phyloP scores from a whole-genome alignment of 2,888 invertebrate species.

The Heliconius charithonia region DNA sequence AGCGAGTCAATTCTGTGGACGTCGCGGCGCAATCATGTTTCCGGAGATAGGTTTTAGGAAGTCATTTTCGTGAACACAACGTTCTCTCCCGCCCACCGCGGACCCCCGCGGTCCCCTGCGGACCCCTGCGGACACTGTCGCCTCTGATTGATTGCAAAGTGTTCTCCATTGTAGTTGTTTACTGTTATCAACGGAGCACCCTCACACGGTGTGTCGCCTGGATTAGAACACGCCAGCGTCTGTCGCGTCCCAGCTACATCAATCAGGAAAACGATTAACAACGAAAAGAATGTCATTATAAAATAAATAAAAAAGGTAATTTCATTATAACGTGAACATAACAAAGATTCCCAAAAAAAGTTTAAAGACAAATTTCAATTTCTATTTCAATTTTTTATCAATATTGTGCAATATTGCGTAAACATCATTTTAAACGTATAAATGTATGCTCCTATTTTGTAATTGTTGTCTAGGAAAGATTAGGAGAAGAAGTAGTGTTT shows the following conservation, averaged over 20 bases:
- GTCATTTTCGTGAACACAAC: slow-evolving; percentile 23
- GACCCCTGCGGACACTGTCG: neutral
- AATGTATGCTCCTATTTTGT: neutral
- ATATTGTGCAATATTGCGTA: neutral
- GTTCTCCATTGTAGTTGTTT: slow-evolving; percentile 15
- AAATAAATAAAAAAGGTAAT: too few relatives aligned
- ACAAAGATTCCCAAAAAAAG: too few relatives aligned
- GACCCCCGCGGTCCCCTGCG: neutral
- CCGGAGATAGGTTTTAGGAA: slow-evolving; percentile 18
- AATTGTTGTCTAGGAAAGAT: neutral
- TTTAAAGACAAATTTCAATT: too few relatives aligned
- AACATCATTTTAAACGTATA: neutral
- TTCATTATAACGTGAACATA: too few relatives aligned
- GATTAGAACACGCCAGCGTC: slow-evolving; percentile 15
- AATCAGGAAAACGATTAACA: neutral
- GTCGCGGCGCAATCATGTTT: slow-evolving; percentile 23
- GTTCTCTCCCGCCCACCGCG: neutral
- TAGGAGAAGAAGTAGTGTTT: neutral
- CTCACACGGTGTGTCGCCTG: slow-evolving; percentile 4
- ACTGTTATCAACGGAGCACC: slow-evolving; percentile 5
- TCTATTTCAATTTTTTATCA: too few relatives aligned
- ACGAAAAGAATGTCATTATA: neutral
- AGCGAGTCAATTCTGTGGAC: slow-evolving; percentile 1
- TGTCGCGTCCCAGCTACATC: neutral
- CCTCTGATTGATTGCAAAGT: slow-evolving; percentile 23